Evolutionary conservation across 1,140 invertebrate species (phyloP).

Genomic region (Macrocentrus cingulum): DNA sequence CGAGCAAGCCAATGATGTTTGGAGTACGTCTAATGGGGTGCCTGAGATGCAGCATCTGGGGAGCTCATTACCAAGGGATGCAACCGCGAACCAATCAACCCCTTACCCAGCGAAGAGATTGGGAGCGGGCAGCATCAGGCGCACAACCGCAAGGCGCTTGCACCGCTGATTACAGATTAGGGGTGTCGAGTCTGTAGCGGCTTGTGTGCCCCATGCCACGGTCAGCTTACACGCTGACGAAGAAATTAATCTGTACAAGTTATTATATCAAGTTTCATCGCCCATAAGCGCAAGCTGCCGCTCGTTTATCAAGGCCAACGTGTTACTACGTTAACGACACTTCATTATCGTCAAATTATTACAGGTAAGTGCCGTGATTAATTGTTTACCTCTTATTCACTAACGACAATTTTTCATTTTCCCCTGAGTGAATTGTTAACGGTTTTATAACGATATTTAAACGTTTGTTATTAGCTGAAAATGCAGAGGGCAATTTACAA

Average conservation of each 20-base stretch:
- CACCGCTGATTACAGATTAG: slow-evolving; percentile 42
- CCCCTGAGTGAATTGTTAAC: too few relatives aligned
- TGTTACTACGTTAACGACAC: too few relatives aligned
- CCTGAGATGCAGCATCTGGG: slow-evolving; percentile 56
- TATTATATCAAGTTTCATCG: not conserved
- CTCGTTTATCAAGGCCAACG: too few relatives aligned
- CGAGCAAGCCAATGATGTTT: slow-evolving; percentile 37
- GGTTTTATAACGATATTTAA: too few relatives aligned
- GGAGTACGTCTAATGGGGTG: slow-evolving; percentile 53
- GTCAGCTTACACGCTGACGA: not conserved
- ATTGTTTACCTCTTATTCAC: too few relatives aligned
- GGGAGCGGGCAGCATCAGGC: slow-evolving; percentile 4
- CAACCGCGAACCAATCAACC: slow-evolving; percentile 57
- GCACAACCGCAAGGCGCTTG: slow-evolving; percentile 46
- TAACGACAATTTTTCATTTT: too few relatives aligned
- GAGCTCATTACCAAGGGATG: slow-evolving; percentile 58
- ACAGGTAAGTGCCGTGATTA: too few relatives aligned
- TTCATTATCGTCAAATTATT: too few relatives aligned
- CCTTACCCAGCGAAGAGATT: slow-evolving; percentile 36
- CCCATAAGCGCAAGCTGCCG: too few relatives aligned
- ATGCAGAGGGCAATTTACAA: too few relatives aligned
- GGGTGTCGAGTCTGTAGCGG: slow-evolving; percentile 7
- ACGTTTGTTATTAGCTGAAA: too few relatives aligned
- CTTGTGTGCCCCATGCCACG: slow-evolving; percentile 2
- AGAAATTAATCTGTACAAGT: not conserved